Conservation (phyloP, 2,888 invertebrate species). For the Sialis lutaria region DNA sequence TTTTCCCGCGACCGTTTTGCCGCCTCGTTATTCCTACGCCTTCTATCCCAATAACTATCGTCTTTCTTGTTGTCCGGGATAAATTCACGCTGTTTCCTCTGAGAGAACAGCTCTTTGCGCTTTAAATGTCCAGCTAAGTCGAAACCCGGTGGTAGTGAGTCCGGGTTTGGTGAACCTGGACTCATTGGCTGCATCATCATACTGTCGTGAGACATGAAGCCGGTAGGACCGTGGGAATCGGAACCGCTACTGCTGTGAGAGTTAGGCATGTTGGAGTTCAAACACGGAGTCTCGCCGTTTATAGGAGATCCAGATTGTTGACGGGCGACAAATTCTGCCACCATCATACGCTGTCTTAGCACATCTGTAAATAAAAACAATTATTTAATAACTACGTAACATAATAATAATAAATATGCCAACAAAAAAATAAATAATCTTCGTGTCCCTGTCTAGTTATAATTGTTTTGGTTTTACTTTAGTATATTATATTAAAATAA, state of each 20-base stretch:
- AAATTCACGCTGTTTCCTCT: conserved; percentile 88
- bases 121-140: conserved; percentile 32
- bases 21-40: conserved; percentile 92
- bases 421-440: no score
- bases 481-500: no score
- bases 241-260: conserved; percentile 21
- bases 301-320: conserved; percentile 52
- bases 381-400: no score
- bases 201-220: conserved; percentile 2
- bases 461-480: no score
- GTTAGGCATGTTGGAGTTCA: conserved; percentile 35
- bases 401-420: no score
- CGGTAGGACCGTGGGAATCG: conserved; percentile 18
- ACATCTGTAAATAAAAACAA: conserved; percentile 18
- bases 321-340: conserved; percentile 70
- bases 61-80: conserved; percentile 95
- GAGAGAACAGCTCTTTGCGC: conserved; percentile 72
- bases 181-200: conserved; percentile 20
- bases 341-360: conserved; percentile 57
- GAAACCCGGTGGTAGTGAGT: conserved; percentile 28
- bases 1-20: conserved; percentile 95
- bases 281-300: conserved; percentile 46
- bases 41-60: conserved; percentile 92
- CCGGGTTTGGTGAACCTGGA: conserved; percentile 18
- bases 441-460: no score